Conservation (phyloP, 2,888 invertebrate species). For the Lysandra coridon region DNA sequence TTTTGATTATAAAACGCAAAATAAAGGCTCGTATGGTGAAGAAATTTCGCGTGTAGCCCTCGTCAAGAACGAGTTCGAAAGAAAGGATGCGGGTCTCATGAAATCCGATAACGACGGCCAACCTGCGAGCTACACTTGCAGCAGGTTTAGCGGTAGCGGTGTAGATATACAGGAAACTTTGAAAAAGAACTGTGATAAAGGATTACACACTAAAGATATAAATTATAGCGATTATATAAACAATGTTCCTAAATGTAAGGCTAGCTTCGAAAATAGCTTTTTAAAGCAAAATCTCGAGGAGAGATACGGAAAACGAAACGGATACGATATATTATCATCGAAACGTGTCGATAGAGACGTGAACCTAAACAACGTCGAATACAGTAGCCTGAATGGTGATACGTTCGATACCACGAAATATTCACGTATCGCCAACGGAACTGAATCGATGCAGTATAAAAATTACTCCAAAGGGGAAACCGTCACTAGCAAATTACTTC, state of each 20-base stretch:
- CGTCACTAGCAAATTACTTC: conserved; percentile 76
- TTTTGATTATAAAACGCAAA: conserved; percentile 60
- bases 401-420: conserved; percentile 75
- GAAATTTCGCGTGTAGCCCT: conserved; percentile 67
- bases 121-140: conserved; percentile 64
- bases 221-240: conserved; percentile 73
- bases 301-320: conserved; percentile 72
- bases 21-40: conserved; percentile 58
- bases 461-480: conserved; percentile 74
- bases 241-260: conserved; percentile 79
- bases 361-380: conserved; percentile 71
- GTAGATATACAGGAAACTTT: conserved; percentile 75
- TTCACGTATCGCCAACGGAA: conserved; percentile 77
- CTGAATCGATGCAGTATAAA: conserved; percentile 76
- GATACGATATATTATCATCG: conserved; percentile 59
- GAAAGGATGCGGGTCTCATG: conserved; percentile 61
- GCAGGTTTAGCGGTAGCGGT: conserved; percentile 65
- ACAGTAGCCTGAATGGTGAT: conserved; percentile 71
- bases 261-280: conserved; percentile 76
- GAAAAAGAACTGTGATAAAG: conserved; percentile 78
- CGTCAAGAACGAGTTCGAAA: conserved; percentile 72
- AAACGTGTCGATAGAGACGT: conserved; percentile 72
- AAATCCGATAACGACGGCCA: conserved; percentile 57
- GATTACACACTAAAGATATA: conserved; percentile 74
- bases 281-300: conserved; percentile 74